Conservation (phyloP, 2,888 invertebrate genomes). For the Patella pellucida region DNA sequence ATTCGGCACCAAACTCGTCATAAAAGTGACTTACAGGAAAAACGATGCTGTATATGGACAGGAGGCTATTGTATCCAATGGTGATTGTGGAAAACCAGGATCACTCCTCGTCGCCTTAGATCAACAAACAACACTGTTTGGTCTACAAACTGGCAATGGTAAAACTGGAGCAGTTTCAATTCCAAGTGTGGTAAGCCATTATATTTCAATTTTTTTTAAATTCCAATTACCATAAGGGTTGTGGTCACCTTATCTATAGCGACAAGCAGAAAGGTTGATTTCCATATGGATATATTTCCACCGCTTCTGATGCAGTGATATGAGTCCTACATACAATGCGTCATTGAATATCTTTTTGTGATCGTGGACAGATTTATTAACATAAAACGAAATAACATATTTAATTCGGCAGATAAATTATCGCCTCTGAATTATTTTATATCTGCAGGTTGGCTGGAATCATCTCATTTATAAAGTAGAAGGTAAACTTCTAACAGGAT, state of each 20-base stretch:
- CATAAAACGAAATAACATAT: no score
- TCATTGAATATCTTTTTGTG: no score
- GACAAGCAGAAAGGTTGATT: no score
- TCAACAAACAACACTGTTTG: constrained; percentile 29
- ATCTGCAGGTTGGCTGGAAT: constrained; percentile 44
- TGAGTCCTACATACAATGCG: no score
- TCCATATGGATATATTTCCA: no score
- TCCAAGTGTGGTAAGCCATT: not conserved
- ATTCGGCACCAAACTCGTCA: constrained; percentile 37
- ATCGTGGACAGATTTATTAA: no score
- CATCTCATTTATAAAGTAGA: constrained; percentile 48
- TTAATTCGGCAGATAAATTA: no score
- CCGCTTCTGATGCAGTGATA: no score
- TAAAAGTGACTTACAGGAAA: constrained; percentile 37
- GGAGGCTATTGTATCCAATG: constrained; percentile 41
- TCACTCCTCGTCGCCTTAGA: constrained; percentile 41
- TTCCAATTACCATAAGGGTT: no score
- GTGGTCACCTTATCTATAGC: no score
- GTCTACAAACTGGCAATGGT: constrained; percentile 29
- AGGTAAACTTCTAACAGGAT: constrained; percentile 41
- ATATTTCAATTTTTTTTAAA: no score
- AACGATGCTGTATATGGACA: constrained; percentile 17
- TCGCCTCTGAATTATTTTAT: no score
- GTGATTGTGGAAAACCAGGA: constrained; percentile 40
- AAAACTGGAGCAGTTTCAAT: not conserved